Base-by-base conservation (phyloP, 1,140 invertebrate genomes). In the Gryllus bimaculatus region DNA sequence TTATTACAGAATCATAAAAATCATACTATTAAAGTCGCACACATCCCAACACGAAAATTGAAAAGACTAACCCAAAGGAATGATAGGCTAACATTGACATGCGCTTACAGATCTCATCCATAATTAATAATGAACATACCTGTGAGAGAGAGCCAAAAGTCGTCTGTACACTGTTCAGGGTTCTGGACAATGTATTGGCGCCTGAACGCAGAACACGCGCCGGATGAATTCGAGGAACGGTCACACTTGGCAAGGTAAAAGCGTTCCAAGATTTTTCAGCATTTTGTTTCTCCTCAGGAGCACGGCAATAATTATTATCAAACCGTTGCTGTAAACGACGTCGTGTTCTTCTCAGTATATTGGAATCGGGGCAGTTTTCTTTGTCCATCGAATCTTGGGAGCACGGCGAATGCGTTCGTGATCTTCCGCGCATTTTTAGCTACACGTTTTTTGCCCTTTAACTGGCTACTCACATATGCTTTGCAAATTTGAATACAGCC, bases 101-200 rank as follows among this genome's bases (percentile, higher is more conserved):
- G 26, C 26, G 26, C 26, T 39, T 39, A 5, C 1, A 39, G 26
- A 39, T 39, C 26, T 39, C 26, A 39, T 39, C 26, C 1, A 2
- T 1, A 39, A 39, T 39, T 39, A 39, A 39, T 39, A 39, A 39
- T 39, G 26, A 39, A 78, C 75, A 80, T 83, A 90, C 90, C 86
- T 91, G 90, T 21, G 90, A 89, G 80, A 91, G 85, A 10, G 87
- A 88, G 47, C 88, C 89, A 79, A 91, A 85, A 8, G 87, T 88
- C 7, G 87, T 87, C 81, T 88, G 85, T 7, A 91, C 87, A 15
- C 85, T 88, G 48, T 88, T 89, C 80, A 90, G 88, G 4, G 90
- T 90, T 83, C 86, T 90, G 7, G 89, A 88, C 18, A 91, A 83
- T 81, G 87, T 89, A 48, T 89, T 88, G 15, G 88, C 88, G 15